Evolutionary conservation across 92 coral and sea anemone genomes (phyloP).

Genomic region (Parazoanthus atlanticus): DNA sequence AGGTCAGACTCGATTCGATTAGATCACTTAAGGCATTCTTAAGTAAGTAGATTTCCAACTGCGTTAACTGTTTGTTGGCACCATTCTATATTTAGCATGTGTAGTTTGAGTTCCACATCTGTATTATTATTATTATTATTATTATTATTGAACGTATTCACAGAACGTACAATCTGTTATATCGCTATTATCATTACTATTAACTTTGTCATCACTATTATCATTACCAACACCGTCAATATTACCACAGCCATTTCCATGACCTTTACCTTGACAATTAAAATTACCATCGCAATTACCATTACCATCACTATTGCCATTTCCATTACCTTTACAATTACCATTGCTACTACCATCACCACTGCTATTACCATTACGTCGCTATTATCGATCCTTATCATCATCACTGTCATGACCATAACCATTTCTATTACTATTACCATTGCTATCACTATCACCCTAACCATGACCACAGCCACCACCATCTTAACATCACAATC

Average conservation of each 20-base stretch:
- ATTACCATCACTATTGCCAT: not conserved
- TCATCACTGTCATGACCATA: not conserved
- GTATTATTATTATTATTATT: not conserved
- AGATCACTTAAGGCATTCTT: no score
- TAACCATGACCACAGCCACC: not conserved
- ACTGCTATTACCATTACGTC: not conserved
- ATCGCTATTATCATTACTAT: not conserved
- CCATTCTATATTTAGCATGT: no score
- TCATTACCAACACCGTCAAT: not conserved
- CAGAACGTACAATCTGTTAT: not conserved
- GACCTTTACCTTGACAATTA: not conserved
- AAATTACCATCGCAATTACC: not conserved
- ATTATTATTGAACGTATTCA: not conserved
- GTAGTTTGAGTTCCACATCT: not conserved
- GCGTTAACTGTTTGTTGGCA: no score
- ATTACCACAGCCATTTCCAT: not conserved
- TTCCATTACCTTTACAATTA: not conserved
- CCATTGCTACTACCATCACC: not conserved
- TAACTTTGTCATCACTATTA: not conserved
- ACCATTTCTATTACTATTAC: not conserved
- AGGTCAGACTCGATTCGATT: no score
- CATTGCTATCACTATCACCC: not conserved
- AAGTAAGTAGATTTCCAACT: no score
- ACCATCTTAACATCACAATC: no score
- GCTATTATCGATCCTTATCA: not conserved